These are phyloP conservation scores for Anthophora plumipes DNA, from an alignment of 2,888 invertebrate genomes.

Conservation along the genomic window DNA sequence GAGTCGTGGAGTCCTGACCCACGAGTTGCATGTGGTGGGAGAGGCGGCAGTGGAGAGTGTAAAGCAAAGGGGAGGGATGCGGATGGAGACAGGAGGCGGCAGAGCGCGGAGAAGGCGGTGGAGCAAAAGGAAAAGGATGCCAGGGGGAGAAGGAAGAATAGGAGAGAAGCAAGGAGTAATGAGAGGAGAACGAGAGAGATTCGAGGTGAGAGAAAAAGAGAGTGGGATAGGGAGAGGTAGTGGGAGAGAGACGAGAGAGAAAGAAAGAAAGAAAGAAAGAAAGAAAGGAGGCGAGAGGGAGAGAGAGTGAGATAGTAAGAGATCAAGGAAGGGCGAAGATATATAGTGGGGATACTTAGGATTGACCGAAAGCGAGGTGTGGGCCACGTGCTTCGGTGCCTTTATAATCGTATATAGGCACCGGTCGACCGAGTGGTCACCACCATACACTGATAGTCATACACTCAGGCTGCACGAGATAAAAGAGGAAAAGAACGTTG, in stretches of 20 bases:
- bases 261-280: constrained; percentile 23
- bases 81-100: constrained; percentile 53
- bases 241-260: constrained; percentile 50
- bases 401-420: constrained; percentile 78
- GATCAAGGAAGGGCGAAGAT: constrained; percentile 64
- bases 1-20: constrained; percentile 74
- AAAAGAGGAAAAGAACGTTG: constrained; percentile 50
- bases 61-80: constrained; percentile 54
- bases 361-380: constrained; percentile 76
- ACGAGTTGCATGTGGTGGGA: constrained; percentile 65
- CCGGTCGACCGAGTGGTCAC: constrained; percentile 70
- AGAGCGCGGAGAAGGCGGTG: constrained; percentile 25
- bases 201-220: neutral
- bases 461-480: constrained; percentile 64
- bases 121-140: constrained; percentile 35
- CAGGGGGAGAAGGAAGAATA: constrained; percentile 40
- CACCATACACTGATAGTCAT: constrained; percentile 72
- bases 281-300: neutral
- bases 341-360: constrained; percentile 61
- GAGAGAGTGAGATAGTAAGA: constrained; percentile 41
- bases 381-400: constrained; percentile 80
- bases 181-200: constrained; percentile 17
- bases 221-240: constrained; percentile 36
- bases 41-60: constrained; percentile 63
- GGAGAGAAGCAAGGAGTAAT: constrained; percentile 60